phyloP scores from a whole-genome alignment of 30 jellyfish, hydroid and myxozoan species.

The Hydractinia echinata region DNA sequence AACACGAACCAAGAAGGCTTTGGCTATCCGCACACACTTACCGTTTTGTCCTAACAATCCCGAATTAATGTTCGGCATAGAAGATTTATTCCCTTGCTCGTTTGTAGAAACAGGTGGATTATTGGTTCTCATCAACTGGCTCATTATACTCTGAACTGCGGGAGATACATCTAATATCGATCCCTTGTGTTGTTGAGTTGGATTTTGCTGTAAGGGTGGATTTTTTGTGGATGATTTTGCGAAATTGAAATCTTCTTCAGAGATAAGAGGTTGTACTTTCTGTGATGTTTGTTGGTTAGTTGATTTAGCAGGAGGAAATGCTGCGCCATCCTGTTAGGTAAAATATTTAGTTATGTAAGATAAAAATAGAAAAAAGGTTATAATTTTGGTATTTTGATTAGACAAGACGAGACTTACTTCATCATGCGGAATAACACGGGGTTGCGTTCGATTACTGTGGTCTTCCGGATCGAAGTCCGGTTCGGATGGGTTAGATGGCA shows the following conservation, averaged over 20 bases:
- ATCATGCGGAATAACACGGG: constrained; percentile 89
- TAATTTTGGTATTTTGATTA: too few relatives aligned
- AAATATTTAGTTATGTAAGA: too few relatives aligned
- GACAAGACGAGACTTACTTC: constrained; percentile 43
- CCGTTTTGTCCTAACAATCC: too few relatives aligned
- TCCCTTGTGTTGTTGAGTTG: background rate
- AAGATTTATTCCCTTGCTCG: background rate
- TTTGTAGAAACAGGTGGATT: constrained; percentile 1
- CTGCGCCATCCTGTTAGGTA: constrained; percentile 23
- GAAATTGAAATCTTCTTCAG: constrained; percentile 2
- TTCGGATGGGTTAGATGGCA: constrained; percentile 91
- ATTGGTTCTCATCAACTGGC: constrained; percentile 37
- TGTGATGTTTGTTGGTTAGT: background rate
- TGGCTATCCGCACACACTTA: too few relatives aligned
- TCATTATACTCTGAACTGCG: constrained; percentile 59
- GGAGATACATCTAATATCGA: constrained; percentile 38
- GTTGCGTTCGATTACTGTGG: constrained; percentile 60
- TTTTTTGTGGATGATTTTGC: background rate
- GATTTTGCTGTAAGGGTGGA: background rate
- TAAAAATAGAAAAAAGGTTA: background rate
- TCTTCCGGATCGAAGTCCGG: constrained; percentile 84
- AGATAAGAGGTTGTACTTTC: background rate
- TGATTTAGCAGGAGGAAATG: constrained; percentile 23
- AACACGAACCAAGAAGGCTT: too few relatives aligned
- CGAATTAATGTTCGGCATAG: background rate